phyloP scores from a whole-genome alignment of 2,113 vertebrate genomes.

The Mionectes macconnelli region DNA sequence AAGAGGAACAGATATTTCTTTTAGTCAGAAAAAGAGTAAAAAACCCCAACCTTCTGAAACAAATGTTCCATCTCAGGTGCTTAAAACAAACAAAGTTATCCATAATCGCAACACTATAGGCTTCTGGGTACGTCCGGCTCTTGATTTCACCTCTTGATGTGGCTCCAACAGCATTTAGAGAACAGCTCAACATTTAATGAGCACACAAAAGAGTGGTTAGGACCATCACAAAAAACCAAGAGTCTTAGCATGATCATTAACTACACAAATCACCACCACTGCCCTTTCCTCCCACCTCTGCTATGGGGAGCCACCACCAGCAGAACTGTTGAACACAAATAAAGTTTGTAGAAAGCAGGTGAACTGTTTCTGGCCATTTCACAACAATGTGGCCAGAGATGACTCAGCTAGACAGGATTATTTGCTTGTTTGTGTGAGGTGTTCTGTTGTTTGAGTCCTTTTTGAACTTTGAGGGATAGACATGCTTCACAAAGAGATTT shows the following conservation, averaged over 20 bases:
- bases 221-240: background rate
- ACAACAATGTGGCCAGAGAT: background rate
- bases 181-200: background rate
- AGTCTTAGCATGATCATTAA: background rate
- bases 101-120: background rate
- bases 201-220: background rate
- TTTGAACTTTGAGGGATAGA: background rate
- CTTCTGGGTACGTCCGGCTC: background rate
- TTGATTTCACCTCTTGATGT: background rate
- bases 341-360: background rate
- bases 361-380: background rate
- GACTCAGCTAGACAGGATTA: background rate
- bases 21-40: background rate
- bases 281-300: background rate
- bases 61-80: background rate
- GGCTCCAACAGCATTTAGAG: background rate
- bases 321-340: background rate
- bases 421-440: background rate
- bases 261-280: background rate
- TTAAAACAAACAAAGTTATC: background rate
- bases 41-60: background rate
- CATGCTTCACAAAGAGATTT: background rate
- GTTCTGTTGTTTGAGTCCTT: background rate
- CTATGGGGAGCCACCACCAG: background rate
- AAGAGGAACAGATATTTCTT: background rate